Conservation (phyloP, 2,888 invertebrate genomes). For the Salticus scenicus region DNA sequence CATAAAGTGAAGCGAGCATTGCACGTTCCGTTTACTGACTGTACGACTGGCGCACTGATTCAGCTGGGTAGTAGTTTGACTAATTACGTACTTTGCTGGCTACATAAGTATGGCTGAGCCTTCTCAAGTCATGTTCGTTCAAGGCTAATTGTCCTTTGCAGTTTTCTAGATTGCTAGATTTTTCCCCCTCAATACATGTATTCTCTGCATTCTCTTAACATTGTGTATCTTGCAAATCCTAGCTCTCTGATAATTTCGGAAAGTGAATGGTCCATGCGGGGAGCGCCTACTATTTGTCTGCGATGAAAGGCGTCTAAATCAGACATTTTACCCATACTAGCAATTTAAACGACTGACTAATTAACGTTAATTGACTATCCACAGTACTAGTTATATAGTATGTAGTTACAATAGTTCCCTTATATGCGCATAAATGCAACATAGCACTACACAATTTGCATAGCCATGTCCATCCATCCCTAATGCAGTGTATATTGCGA, state of each 20-base stretch:
- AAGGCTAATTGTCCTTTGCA: constrained; percentile 22
- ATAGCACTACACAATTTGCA: background rate
- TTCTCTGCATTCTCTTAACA: constrained; percentile 11
- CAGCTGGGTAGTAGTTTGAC: constrained; percentile 20
- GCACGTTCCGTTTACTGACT: constrained; percentile 19
- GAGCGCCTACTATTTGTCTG: too few relatives aligned
- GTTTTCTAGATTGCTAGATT: constrained; percentile 7
- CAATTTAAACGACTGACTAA: background rate
- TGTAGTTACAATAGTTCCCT: background rate
- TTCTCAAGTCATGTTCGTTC: constrained; percentile 10
- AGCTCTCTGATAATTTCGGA: constrained; percentile 1
- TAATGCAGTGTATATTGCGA: too few relatives aligned
- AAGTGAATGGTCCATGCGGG: too few relatives aligned
- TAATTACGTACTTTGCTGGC: too few relatives aligned
- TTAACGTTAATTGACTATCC: background rate
- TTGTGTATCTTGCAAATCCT: constrained; percentile 7
- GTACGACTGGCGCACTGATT: constrained; percentile 13
- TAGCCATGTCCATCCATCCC: background rate
- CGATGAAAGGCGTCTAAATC: too few relatives aligned
- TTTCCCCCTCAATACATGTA: background rate
- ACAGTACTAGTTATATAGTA: background rate
- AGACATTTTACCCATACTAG: background rate
- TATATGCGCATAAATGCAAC: background rate
- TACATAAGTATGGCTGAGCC: too few relatives aligned
- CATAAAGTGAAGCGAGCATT: constrained; percentile 10